Evolutionary conservation across 2,888 invertebrate species (phyloP).

Genomic region (Lymantria monacha): DNA sequence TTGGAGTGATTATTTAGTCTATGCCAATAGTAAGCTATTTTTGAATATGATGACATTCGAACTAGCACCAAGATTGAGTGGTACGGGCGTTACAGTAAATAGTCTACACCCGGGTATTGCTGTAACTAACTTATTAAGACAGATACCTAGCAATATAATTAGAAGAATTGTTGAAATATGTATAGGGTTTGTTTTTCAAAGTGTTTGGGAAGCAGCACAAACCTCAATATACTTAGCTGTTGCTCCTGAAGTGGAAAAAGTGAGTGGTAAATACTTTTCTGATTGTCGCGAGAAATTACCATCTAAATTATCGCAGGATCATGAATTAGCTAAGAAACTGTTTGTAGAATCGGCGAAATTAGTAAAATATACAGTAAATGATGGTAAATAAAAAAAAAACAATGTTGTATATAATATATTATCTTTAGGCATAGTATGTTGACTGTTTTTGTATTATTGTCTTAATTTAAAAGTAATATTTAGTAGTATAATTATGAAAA

Average conservation of each 20-base stretch:
- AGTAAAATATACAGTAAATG: slow-evolving; percentile 50
- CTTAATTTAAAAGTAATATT: no score
- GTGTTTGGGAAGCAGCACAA: slow-evolving; percentile 85
- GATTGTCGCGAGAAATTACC: slow-evolving; percentile 77
- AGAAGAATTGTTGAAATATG: slow-evolving; percentile 45
- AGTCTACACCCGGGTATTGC: slow-evolving; percentile 88
- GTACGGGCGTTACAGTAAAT: slow-evolving; percentile 85
- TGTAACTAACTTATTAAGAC: slow-evolving; percentile 84
- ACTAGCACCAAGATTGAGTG: slow-evolving; percentile 81
- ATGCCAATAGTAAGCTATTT: slow-evolving; percentile 83
- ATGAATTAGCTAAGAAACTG: slow-evolving; percentile 79
- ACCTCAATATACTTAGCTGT: slow-evolving; percentile 82
- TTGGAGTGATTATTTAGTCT: slow-evolving; percentile 75
- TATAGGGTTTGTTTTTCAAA: slow-evolving; percentile 76
- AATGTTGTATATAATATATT: no score
- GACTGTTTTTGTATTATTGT: no score
- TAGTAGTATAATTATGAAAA: no score
- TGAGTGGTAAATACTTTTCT: slow-evolving; percentile 86
- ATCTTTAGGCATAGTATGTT: no score
- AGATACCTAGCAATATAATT: slow-evolving; percentile 74
- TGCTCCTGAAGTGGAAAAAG: slow-evolving; percentile 79
- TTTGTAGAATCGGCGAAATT: slow-evolving; percentile 85
- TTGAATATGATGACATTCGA: slow-evolving; percentile 84
- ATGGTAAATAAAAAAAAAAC: slow-evolving; percentile 19
- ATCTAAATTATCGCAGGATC: slow-evolving; percentile 78